Conservation (phyloP, 2,888 invertebrate genomes). For the Campoplex nolae region DNA sequence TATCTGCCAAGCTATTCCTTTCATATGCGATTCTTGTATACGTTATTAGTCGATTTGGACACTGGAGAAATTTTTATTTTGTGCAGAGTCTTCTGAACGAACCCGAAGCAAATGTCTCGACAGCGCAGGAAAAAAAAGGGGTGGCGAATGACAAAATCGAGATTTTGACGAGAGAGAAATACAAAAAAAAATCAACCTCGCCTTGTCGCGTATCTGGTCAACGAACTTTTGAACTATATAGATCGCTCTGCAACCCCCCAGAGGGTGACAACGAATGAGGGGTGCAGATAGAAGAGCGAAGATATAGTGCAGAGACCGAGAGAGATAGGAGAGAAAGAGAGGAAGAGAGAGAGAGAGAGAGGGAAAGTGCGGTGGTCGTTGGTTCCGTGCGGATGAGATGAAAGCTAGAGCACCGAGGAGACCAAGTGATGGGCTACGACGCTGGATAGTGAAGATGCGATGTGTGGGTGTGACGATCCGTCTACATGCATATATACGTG, state of each 20-base stretch:
- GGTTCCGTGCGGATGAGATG: constrained; percentile 60
- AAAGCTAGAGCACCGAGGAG: constrained; percentile 55
- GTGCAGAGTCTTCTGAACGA: neutral
- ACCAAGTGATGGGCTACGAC: constrained; percentile 55
- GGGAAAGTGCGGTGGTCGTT: constrained; percentile 82
- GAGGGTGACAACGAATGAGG: constrained; percentile 85
- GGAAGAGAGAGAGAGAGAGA: constrained; percentile 24
- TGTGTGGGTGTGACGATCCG: constrained; percentile 26
- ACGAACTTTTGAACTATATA: constrained; percentile 56
- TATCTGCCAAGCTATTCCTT: neutral
- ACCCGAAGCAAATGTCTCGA: neutral
- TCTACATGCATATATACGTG: neutral
- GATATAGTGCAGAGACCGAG: constrained; percentile 74
- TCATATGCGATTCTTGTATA: neutral
- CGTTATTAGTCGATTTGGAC: neutral
- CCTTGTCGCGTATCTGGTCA: constrained; percentile 50
- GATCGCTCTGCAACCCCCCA: constrained; percentile 42
- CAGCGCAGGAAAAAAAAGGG: neutral
- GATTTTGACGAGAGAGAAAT: neutral
- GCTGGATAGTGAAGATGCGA: constrained; percentile 17
- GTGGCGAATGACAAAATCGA: neutral
- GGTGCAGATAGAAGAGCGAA: constrained; percentile 83
- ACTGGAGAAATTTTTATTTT: neutral
- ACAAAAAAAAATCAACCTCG: neutral
- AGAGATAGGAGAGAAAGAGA: neutral